These are phyloP conservation scores for Karalla daura DNA, from an alignment of 2,797 vertebrate genomes.

Conservation along the genomic window DNA sequence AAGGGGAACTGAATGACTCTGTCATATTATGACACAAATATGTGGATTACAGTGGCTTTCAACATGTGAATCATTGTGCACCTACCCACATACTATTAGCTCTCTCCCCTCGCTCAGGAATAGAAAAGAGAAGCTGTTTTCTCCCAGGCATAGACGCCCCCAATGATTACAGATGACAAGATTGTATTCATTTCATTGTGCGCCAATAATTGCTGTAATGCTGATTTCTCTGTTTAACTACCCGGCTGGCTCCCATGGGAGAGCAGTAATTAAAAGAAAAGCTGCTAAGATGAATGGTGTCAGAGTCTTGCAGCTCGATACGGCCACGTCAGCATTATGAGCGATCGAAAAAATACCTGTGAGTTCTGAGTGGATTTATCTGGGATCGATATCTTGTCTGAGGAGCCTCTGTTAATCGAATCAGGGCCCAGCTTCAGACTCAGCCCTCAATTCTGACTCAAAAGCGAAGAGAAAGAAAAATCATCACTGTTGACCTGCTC, in stretches of 20 bases:
- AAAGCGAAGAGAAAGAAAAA: slow-evolving; percentile 19
- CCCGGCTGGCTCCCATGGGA: slow-evolving; percentile 81
- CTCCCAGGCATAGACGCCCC: slow-evolving; percentile 82
- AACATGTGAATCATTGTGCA: not conserved
- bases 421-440: not conserved
- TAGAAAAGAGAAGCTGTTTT: slow-evolving; percentile 74
- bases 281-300: slow-evolving; percentile 82
- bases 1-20: not conserved
- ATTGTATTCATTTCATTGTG: slow-evolving; percentile 88
- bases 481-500: not conserved
- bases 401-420: not conserved
- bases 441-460: slow-evolving; percentile 5
- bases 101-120: slow-evolving; percentile 25
- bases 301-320: slow-evolving; percentile 65
- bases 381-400: slow-evolving; percentile 25
- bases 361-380: slow-evolving; percentile 6
- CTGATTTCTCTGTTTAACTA: slow-evolving; percentile 89
- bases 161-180: slow-evolving; percentile 89
- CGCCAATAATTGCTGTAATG: slow-evolving; percentile 89
- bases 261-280: slow-evolving; percentile 86
- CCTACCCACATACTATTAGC: not conserved
- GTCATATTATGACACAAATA: not conserved
- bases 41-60: slow-evolving; percentile 3
- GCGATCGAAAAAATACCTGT: slow-evolving; percentile 54
- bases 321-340: slow-evolving; percentile 52